Conservation (phyloP, 2,113 vertebrate genomes). For the Poecile atricapillus region DNA sequence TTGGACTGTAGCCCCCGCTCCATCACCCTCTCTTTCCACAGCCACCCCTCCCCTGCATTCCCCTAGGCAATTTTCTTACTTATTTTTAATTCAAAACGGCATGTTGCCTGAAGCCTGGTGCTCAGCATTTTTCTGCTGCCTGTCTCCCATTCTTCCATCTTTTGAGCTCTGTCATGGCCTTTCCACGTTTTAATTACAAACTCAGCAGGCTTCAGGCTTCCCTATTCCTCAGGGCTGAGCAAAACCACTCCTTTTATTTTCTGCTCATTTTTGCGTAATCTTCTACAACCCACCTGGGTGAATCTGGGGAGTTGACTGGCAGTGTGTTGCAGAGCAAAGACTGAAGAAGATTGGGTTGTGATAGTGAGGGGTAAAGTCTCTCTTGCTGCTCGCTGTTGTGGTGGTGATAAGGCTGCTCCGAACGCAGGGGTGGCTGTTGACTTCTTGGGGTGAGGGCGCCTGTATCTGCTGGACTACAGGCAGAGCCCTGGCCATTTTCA, state of each 20-base stretch:
- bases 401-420: not conserved
- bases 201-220: not conserved
- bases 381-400: not conserved
- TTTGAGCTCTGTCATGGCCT: not conserved
- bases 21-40: not conserved
- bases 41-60: fast-evolving
- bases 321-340: not conserved
- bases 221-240: not conserved
- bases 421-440: not conserved
- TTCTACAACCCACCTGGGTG: not conserved
- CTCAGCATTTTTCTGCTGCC: conserved; percentile 22
- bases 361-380: not conserved
- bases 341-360: not conserved
- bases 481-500: conserved; percentile 60
- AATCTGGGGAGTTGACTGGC: not conserved
- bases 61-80: conserved; percentile 16
- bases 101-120: not conserved
- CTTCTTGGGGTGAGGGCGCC: not conserved
- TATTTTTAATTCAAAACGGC: conserved; percentile 31
- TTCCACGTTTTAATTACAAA: not conserved
- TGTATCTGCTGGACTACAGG: conserved; percentile 13
- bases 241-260: not conserved
- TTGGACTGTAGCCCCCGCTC: not conserved
- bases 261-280: fast-evolving
- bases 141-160: not conserved